phyloP scores from a whole-genome alignment of 35 echinoderm and acorn worm species.

The Lytechinus variegatus region DNA sequence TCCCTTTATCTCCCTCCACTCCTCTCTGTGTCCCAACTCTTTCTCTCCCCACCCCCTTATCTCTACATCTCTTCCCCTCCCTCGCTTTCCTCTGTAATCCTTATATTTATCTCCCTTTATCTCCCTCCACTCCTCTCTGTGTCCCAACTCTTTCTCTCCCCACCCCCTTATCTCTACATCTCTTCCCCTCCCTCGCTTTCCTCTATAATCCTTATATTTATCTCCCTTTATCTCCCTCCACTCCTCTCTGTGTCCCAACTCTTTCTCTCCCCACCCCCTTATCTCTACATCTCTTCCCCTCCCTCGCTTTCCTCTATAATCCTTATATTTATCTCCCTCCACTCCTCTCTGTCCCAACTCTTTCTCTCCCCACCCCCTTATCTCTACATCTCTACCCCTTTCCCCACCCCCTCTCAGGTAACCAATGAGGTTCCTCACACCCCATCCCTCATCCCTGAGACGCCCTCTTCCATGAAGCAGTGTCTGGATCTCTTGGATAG shows the following conservation, averaged over 20 bases:
- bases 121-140: not conserved
- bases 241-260: no score
- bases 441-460: constrained; percentile 80
- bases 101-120: not conserved
- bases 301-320: no score
- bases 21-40: not conserved
- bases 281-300: no score
- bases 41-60: not conserved
- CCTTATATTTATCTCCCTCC: not conserved
- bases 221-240: not conserved
- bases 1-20: not conserved
- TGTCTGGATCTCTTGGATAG: constrained; percentile 64
- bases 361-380: not conserved
- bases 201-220: not conserved
- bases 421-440: constrained; percentile 26
- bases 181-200: no score
- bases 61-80: not conserved
- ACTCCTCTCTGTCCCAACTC: not conserved
- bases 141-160: no score
- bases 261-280: no score
- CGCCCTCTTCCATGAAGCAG: constrained; percentile 78
- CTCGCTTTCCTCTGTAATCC: not conserved
- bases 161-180: no score
- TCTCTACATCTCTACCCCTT: not conserved
- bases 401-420: not conserved